Percentiles rank a stretch among this genome's conserved stretches.
Conservation (phyloP, 2,113 vertebrate species). For the Mellivora capensis region DNA sequence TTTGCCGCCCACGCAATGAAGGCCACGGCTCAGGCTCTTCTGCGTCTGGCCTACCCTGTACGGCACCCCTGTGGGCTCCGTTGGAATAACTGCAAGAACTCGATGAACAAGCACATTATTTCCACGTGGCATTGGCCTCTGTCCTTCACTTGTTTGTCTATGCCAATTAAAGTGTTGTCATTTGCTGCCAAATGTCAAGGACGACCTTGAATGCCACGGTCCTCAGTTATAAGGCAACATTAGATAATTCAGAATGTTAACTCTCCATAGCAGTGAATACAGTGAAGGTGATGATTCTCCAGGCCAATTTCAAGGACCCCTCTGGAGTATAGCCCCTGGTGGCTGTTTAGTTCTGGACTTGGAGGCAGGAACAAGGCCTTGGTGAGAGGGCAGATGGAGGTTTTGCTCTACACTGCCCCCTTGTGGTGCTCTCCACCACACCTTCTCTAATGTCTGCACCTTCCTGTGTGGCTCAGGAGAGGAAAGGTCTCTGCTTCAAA, state of each 20-base stretch:
- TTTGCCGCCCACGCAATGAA: not conserved
- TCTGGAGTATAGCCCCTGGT: not conserved
- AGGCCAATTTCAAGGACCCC: not conserved
- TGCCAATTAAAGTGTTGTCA: not conserved
- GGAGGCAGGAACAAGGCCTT: not conserved
- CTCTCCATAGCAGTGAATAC: not conserved
- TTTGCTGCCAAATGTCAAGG: not conserved
- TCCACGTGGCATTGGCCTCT: not conserved
- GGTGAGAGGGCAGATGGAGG: not conserved
- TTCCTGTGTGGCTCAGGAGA: not conserved
- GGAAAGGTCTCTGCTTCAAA: not conserved
- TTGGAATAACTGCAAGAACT: no score
- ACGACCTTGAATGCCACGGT: not conserved
- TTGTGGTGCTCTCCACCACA: not conserved
- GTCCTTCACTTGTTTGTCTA: not conserved
- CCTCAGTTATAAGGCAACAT: not conserved
- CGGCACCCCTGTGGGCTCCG: accelerated
- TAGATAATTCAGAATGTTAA: not conserved
- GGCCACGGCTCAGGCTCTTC: not conserved
- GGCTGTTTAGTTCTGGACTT: not conserved
- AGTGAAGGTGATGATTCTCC: not conserved
- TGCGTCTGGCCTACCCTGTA: accelerated
- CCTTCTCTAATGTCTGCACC: not conserved
- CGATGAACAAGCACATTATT: accelerated
- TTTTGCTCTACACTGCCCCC: not conserved